Evolutionary conservation across 2,888 invertebrate species (phyloP), one percentile per base, ranked within the genome.

Genomic region (Hyposoter dolosus): DNA sequence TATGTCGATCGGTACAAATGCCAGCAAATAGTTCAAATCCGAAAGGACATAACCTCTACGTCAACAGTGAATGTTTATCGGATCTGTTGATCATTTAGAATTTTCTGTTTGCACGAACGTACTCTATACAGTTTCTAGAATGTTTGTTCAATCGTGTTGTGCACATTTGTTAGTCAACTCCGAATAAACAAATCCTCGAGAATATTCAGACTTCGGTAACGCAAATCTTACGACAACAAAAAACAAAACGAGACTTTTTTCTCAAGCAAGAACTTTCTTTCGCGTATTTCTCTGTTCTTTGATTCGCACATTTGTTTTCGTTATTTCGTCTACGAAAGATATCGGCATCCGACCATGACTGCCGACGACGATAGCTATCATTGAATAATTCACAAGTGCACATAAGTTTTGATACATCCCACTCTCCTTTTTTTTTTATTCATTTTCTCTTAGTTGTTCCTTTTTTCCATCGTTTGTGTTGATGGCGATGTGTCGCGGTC

Each of bases 401-500:
- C 43, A 60, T 9, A 4, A n/a, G 15, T 60, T 53, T 45, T 45
- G 28, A 23, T 28, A n/a, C 9, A 19, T 50, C n/a, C 32, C 72
- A 9, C 15, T 45, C 45, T 6, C 43, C 5, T 71, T 15, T 9
- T 40, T 40, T 10, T 10, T 9, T 40, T 6, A 50, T 71, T 71
- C 35, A 50, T 71, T 71, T 74, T 56, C 35, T 10, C 19, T 1
- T 43, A 6, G 50, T 17, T 32, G 50, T 50, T 17, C 2, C 5
- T 19, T 74, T 40, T 60, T 74, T 56, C 56, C 65, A 28, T 40
- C 19, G 43, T 53, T 78, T 68, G 40, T 23, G 23, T 65, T 28
- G 47, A 40, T 53, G 28, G 35, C 75, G 53, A 45, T 28, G 56
- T 71, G 45, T 45, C 81, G 77, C 77, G 89, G 88, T 90, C 90